These are phyloP conservation scores for Lycaena phlaeas DNA, from an alignment of 2,888 invertebrate genomes.

Conservation along the genomic window DNA sequence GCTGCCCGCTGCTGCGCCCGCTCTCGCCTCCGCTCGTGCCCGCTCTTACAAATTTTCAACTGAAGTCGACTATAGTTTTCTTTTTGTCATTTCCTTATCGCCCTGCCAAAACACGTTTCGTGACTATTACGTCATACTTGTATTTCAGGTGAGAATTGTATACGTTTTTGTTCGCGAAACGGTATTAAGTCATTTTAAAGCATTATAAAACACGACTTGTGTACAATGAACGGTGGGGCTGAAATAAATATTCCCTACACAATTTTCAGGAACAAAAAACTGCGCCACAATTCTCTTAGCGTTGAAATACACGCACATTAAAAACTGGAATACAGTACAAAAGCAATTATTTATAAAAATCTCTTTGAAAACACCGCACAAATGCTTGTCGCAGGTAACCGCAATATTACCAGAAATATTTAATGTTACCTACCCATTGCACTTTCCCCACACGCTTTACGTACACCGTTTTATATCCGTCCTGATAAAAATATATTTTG, in stretches of 20 bases:
- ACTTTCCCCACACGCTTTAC: constrained; percentile 37
- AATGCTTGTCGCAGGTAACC: constrained; percentile 52
- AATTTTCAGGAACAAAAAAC: constrained; percentile 28
- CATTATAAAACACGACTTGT: constrained; percentile 11
- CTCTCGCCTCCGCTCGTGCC: constrained; percentile 25
- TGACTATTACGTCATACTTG: constrained; percentile 67
- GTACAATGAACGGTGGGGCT: constrained; percentile 22
- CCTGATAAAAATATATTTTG: constrained; percentile 34
- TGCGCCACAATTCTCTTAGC: constrained; percentile 27
- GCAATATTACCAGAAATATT: constrained; percentile 53
- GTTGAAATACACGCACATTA: constrained; percentile 29
- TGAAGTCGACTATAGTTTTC: constrained; percentile 64
- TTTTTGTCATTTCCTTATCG: constrained; percentile 73
- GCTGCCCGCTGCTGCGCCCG: constrained; percentile 17
- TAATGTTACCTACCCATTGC: constrained; percentile 42
- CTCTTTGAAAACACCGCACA: constrained; percentile 43
- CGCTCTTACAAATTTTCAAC: constrained; percentile 59
- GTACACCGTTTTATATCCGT: constrained; percentile 36
- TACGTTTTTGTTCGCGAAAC: constrained; percentile 21
- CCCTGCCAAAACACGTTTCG: constrained; percentile 71
- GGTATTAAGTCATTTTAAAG: constrained; percentile 13
- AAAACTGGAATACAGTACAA: constrained; percentile 31
- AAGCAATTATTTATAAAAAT: constrained; percentile 49
- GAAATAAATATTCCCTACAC: constrained; percentile 27
- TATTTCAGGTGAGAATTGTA: constrained; percentile 64